These are phyloP conservation scores for Lathronympha strigana DNA, from an alignment of 2,888 invertebrate species.

Conservation along the genomic window DNA sequence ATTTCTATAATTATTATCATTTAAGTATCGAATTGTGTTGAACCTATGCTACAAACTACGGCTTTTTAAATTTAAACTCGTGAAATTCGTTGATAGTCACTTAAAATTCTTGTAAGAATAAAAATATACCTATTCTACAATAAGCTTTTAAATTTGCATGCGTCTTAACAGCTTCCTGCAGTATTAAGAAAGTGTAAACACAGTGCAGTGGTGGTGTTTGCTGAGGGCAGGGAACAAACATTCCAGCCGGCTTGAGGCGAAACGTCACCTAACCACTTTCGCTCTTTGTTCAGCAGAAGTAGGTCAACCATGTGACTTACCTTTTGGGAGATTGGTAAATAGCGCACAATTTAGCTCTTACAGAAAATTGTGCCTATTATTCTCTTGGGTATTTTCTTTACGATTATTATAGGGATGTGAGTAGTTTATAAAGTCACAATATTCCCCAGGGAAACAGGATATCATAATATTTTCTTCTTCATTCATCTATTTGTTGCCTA, in stretches of 20 bases:
- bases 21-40: too few species aligned
- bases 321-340: constrained; percentile 39
- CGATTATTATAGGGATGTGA: neutral
- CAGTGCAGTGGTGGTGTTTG: constrained; percentile 43
- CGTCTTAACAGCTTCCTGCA: constrained; percentile 25
- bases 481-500: too few species aligned
- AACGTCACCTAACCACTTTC: constrained; percentile 45
- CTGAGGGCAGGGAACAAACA: constrained; percentile 44
- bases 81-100: too few species aligned
- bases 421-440: neutral
- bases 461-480: too few species aligned
- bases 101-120: too few species aligned
- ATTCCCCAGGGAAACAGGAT: too few species aligned
- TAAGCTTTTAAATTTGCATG: too few species aligned
- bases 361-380: neutral
- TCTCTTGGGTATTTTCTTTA: too few species aligned
- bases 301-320: constrained; percentile 44
- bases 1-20: too few species aligned
- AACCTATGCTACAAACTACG: too few species aligned
- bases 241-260: constrained; percentile 39
- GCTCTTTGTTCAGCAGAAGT: constrained; percentile 43
- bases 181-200: constrained; percentile 43
- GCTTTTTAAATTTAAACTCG: too few species aligned
- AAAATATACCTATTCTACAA: too few species aligned
- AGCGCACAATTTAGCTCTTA: constrained; percentile 16